These are phyloP conservation scores for Ameiurus melas DNA, from an alignment of 2,113 vertebrate species.

Conservation along the genomic window DNA sequence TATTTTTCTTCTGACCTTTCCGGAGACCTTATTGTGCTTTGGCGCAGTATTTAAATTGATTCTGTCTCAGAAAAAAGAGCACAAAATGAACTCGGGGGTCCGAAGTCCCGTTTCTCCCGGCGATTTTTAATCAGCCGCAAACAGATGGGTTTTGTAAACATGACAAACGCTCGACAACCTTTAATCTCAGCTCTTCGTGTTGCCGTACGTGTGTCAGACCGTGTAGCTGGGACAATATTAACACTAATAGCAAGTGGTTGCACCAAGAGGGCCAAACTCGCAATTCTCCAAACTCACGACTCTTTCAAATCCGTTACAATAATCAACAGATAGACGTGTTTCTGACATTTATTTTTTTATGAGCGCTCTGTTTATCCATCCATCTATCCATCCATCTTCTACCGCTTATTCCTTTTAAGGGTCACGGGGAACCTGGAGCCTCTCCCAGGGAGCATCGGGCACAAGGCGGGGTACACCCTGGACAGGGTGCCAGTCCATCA, in stretches of 20 bases:
- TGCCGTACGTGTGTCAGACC: not conserved
- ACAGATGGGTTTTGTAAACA: not conserved
- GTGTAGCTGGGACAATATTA: not conserved
- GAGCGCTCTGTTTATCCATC: too few relatives aligned
- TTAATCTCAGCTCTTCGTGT: not conserved
- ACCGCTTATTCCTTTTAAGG: too few relatives aligned
- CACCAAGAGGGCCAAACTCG: not conserved
- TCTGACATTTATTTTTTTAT: not conserved
- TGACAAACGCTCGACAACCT: not conserved
- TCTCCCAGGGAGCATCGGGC: too few relatives aligned
- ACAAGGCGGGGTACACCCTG: too few relatives aligned
- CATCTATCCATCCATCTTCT: too few relatives aligned
- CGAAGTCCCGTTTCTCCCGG: not conserved
- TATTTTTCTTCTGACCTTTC: conserved; percentile 14
- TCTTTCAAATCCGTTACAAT: not conserved
- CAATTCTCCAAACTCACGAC: not conserved
- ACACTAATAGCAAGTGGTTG: not conserved
- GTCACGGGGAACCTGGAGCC: too few relatives aligned
- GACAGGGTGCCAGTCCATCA: too few relatives aligned
- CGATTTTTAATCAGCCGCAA: not conserved
- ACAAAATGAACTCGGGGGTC: not conserved
- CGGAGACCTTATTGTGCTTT: conserved; percentile 26
- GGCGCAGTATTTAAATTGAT: conserved; percentile 18
- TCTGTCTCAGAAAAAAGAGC: not conserved
- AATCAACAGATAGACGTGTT: not conserved